These are phyloP conservation scores for Cladopsammia gracilis DNA, from an alignment of 64 coral and sea anemone genomes.

Conservation along the genomic window DNA sequence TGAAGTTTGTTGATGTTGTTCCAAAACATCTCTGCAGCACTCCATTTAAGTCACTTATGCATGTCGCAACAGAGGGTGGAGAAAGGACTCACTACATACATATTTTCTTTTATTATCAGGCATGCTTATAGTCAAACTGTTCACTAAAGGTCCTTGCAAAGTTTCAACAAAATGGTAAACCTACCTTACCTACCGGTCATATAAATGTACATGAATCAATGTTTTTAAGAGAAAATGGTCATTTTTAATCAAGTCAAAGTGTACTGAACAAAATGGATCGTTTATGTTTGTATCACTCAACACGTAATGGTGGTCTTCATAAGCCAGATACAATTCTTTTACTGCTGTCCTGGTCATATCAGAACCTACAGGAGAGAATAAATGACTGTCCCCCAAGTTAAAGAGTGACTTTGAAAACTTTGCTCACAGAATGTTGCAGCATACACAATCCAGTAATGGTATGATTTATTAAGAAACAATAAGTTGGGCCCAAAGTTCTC, in stretches of 20 bases:
- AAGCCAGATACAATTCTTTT: conserved; percentile 13
- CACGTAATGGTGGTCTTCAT: conserved; percentile 9
- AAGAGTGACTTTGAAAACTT: neutral
- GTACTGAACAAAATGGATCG: too few relatives aligned
- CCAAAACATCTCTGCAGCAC: conserved; percentile 3
- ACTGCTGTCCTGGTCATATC: conserved; percentile 19
- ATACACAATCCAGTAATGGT: neutral
- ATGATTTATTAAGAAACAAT: too few relatives aligned
- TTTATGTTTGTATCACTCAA: neutral
- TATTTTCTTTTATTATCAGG: conserved; percentile 23
- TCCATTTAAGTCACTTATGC: conserved; percentile 35
- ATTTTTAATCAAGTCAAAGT: too few relatives aligned
- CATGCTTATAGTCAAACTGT: neutral
- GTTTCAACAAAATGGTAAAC: too few relatives aligned
- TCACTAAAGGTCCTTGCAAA: too few relatives aligned
- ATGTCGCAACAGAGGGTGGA: conserved; percentile 10
- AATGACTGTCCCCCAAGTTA: conserved; percentile 10
- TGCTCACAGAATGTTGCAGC: neutral
- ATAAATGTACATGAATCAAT: too few relatives aligned
- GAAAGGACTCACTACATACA: conserved; percentile 32
- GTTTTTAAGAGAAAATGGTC: too few relatives aligned
- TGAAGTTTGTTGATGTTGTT: conserved; percentile 32
- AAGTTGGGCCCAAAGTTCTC: too few relatives aligned
- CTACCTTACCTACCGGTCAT: too few relatives aligned
- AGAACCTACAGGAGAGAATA: neutral